Conservation (phyloP, 2,888 invertebrate genomes). For the Invenusta paracnida region DNA sequence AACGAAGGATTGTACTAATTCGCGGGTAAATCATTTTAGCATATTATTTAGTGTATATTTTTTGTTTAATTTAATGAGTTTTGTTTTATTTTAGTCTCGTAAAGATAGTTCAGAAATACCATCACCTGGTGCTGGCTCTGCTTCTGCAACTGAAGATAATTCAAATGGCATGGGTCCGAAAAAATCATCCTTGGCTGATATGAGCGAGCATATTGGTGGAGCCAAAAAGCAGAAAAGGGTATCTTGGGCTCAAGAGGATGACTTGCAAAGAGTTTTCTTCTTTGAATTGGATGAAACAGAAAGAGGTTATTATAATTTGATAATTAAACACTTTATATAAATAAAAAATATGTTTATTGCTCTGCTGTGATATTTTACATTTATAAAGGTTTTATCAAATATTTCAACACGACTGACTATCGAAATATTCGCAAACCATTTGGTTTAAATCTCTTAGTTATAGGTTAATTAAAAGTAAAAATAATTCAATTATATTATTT, state of each 20-base stretch:
- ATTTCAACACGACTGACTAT: no score
- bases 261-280: slow-evolving; percentile 76
- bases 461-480: no score
- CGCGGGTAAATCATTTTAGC: no score
- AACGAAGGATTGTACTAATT: not conserved
- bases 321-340: slow-evolving; percentile 38
- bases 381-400: no score
- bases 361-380: no score
- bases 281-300: slow-evolving; percentile 94
- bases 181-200: slow-evolving; percentile 29
- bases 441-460: no score
- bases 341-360: no score
- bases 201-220: not conserved
- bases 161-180: slow-evolving; percentile 7
- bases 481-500: no score
- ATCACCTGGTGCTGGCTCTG: not conserved
- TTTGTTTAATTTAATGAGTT: no score
- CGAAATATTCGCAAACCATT: no score
- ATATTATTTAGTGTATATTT: no score
- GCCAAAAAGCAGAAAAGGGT: slow-evolving; percentile 63
- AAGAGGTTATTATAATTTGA: no score
- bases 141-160: not conserved
- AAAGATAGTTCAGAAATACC: not conserved
- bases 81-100: not conserved
- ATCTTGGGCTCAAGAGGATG: slow-evolving; percentile 76